Evolutionary conservation across 2,113 vertebrate genomes (phyloP).

Genomic region (Sterrhoptilus dennistouni): DNA sequence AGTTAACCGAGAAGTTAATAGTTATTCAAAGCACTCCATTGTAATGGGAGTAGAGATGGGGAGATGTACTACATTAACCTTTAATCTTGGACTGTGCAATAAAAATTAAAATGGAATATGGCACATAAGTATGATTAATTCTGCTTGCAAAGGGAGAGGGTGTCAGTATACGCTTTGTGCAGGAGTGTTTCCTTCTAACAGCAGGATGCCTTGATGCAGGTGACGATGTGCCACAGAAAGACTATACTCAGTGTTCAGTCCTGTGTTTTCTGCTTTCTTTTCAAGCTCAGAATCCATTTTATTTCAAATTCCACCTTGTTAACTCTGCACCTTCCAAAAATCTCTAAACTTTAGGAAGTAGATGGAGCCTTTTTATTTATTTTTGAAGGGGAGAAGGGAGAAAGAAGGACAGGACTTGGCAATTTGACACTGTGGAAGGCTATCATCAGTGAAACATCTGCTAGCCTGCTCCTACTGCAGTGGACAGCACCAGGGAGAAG

Average conservation of each 20-base stretch:
- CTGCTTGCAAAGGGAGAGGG: conserved; percentile 50
- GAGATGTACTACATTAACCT: conserved; percentile 68
- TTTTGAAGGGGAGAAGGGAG: background rate
- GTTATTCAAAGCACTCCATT: conserved; percentile 69
- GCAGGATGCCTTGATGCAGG: background rate
- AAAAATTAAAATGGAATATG: conserved; percentile 65
- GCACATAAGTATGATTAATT: conserved; percentile 57
- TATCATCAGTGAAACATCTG: background rate
- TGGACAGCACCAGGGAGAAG: background rate
- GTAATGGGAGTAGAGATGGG: conserved; percentile 47
- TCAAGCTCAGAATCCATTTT: background rate
- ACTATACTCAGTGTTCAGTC: background rate
- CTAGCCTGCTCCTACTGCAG: background rate
- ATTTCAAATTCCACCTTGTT: background rate
- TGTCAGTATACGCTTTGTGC: background rate
- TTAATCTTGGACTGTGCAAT: conserved; percentile 64
- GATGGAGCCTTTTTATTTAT: background rate
- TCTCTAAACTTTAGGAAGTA: background rate
- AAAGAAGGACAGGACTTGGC: background rate
- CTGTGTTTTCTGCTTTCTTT: background rate
- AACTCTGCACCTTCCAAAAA: background rate
- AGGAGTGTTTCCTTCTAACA: conserved; percentile 10
- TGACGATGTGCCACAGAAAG: background rate
- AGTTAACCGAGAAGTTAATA: conserved; percentile 74
- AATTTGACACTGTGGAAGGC: background rate